phyloP scores from a whole-genome alignment of 2,888 invertebrate species.

The Creontiades dilutus region DNA sequence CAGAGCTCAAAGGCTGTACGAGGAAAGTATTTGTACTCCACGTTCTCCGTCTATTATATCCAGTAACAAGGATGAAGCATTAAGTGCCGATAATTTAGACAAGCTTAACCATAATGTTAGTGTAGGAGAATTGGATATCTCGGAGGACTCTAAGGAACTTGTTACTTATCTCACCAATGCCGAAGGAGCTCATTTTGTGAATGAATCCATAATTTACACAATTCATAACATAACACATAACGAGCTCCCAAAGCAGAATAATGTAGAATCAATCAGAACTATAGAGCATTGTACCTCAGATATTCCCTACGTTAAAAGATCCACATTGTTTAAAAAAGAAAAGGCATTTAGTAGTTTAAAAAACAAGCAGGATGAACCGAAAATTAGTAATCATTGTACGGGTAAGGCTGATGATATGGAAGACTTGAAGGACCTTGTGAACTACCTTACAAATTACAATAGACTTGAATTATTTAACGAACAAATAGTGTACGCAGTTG shows the following conservation, averaged over 20 bases:
- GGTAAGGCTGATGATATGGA: not conserved
- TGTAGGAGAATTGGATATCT: not conserved
- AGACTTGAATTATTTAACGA: not conserved
- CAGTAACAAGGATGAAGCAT: too few relatives aligned
- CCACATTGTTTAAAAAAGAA: not conserved
- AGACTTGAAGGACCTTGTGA: not conserved
- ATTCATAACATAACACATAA: not conserved
- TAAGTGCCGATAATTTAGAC: too few relatives aligned
- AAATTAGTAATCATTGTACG: not conserved
- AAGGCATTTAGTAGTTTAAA: not conserved
- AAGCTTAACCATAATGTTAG: not conserved
- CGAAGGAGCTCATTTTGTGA: not conserved
- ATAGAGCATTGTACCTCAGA: too few relatives aligned
- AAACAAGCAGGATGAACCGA: not conserved
- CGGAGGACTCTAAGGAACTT: not conserved
- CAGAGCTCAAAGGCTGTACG: not conserved
- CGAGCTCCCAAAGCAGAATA: not conserved
- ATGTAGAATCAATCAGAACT: not conserved
- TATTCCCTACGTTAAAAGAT: not conserved
- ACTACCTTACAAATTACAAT: constrained; percentile 24
- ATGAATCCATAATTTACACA: not conserved
- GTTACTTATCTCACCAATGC: not conserved
- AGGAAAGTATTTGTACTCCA: not conserved
- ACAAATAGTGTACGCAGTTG: constrained; percentile 12
- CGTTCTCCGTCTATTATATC: not conserved